Evolutionary conservation across 1,140 invertebrate genomes (phyloP), one percentile per base, ranked within the genome.

Genomic region (Probaryconus sp.): DNA sequence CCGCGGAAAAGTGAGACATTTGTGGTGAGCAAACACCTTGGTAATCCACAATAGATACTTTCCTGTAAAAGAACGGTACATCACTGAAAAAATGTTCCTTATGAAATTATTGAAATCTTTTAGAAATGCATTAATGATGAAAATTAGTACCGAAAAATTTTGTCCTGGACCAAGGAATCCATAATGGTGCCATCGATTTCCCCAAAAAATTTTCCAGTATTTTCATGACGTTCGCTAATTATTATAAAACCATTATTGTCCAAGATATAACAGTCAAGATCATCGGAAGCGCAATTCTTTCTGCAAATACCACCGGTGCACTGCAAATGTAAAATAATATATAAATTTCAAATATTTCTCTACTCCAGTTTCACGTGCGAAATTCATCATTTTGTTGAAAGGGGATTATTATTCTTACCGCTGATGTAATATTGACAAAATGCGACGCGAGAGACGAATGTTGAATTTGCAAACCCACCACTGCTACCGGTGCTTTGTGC

Each of bases 231-330:
- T 83, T 97, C 95, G 2, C 95, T 96, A 16, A 97, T 92, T 20
- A 97, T 93, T n/a, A 97, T 93, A 83, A 97, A 98, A 5, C 96
- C 96, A 83, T 96, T 97, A 83, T 97, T 96, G 78, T 98, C 96
- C 28, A 97, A 85, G 6, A 98, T 93, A 82, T 96, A 97, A 83
- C 96, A 98, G 78, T 97, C 95, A 2, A 97, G 86, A 71, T 95
- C 93, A 64, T 94, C 93, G 6, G 94, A 94, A 20, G 93, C 94
- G 79, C 95, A 97, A 2, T 93, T 95, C 79, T 94, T 94, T 64
- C 92, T 93, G 79, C 94, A 96, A 21, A 88, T 87, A 5, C 89
- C 90, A 3, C 90, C 91, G 13, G 92, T 92, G 79, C 94, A 95
- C 94, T 95, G 79, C 35, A 88, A 77, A 48, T 21, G 30, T 3